Conservation (phyloP, 2,888 invertebrate genomes). For the Priocnemis perturbator region DNA sequence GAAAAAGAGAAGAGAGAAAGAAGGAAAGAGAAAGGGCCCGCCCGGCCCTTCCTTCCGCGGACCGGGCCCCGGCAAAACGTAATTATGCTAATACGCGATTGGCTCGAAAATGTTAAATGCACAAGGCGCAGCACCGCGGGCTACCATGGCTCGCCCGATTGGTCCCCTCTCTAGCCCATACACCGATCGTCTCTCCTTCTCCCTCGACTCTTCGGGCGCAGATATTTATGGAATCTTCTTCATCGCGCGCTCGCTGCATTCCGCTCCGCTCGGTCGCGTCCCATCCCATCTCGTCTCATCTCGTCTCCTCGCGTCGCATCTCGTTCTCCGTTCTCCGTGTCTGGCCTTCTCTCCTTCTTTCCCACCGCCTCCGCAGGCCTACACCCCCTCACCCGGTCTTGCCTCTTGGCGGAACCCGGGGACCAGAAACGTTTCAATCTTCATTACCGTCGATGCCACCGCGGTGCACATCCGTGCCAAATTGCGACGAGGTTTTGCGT, state of each 20-base stretch:
- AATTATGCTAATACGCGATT: slow-evolving; percentile 75
- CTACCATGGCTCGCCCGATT: slow-evolving; percentile 60
- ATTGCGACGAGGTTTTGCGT: slow-evolving; percentile 45
- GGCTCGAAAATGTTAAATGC: slow-evolving; percentile 72
- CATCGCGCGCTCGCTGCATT: slow-evolving; percentile 57
- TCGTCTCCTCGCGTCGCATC: slow-evolving; percentile 18
- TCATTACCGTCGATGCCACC: slow-evolving; percentile 54
- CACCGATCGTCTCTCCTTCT: slow-evolving; percentile 18
- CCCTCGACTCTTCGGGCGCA: slow-evolving; percentile 39
- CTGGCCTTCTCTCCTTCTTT: slow-evolving; percentile 35
- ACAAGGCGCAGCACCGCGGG: slow-evolving; percentile 68
- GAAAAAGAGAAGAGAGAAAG: neutral
- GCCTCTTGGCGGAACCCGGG: slow-evolving; percentile 38
- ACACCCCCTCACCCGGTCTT: too few species aligned
- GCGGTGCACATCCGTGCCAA: slow-evolving; percentile 27
- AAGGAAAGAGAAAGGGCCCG: slow-evolving; percentile 18
- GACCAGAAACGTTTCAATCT: slow-evolving; percentile 63
- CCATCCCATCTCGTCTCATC: slow-evolving; percentile 28
- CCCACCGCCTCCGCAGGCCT: slow-evolving; percentile 16
- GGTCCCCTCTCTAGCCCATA: slow-evolving; percentile 40
- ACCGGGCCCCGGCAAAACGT: slow-evolving; percentile 65
- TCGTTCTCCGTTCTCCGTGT: slow-evolving; percentile 22
- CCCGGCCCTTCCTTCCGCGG: slow-evolving; percentile 50
- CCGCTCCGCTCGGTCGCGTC: slow-evolving; percentile 38
- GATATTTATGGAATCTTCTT: slow-evolving; percentile 68